phyloP scores from a whole-genome alignment of 2,888 invertebrate genomes.

The Ceraclea dissimilis region DNA sequence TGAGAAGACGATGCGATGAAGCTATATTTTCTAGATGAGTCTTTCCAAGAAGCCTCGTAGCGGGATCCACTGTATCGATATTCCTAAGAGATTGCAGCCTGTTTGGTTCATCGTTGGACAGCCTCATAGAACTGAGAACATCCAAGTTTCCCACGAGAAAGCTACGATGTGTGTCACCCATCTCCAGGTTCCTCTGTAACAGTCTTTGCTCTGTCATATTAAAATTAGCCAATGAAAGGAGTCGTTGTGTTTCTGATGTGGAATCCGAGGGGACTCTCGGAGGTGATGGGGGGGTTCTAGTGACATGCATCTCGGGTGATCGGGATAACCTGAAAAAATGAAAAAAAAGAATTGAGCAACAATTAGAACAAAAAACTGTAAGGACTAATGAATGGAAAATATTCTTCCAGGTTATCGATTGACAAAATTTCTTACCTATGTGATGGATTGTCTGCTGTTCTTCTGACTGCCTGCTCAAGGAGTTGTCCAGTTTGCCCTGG shows the following conservation, averaged over 20 bases:
- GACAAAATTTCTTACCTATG: slow-evolving; percentile 18
- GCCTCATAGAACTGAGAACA: slow-evolving; percentile 30
- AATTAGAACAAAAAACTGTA: background rate
- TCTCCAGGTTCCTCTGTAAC: slow-evolving; percentile 47
- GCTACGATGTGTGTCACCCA: slow-evolving; percentile 45
- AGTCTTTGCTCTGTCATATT: slow-evolving; percentile 50
- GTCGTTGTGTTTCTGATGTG: slow-evolving; percentile 44
- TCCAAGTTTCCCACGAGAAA: slow-evolving; percentile 45
- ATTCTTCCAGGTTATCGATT: too few species aligned
- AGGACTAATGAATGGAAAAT: background rate
- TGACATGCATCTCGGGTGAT: slow-evolving; percentile 39
- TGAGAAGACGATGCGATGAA: slow-evolving; percentile 40
- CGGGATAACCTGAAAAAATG: slow-evolving; percentile 40
- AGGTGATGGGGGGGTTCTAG: slow-evolving; percentile 37
- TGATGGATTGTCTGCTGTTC: slow-evolving; percentile 26
- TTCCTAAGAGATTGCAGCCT: slow-evolving; percentile 44
- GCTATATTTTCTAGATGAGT: slow-evolving; percentile 36
- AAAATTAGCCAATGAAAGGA: slow-evolving; percentile 45
- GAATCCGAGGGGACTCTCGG: slow-evolving; percentile 39
- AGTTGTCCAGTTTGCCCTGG: slow-evolving; percentile 39
- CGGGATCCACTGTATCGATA: slow-evolving; percentile 44
- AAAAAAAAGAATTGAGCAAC: background rate
- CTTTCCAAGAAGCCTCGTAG: slow-evolving; percentile 41
- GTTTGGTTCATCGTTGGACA: slow-evolving; percentile 40
- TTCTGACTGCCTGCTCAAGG: slow-evolving; percentile 31